phyloP scores from a whole-genome alignment of 2,797 vertebrate species.

The Betta splendens region DNA sequence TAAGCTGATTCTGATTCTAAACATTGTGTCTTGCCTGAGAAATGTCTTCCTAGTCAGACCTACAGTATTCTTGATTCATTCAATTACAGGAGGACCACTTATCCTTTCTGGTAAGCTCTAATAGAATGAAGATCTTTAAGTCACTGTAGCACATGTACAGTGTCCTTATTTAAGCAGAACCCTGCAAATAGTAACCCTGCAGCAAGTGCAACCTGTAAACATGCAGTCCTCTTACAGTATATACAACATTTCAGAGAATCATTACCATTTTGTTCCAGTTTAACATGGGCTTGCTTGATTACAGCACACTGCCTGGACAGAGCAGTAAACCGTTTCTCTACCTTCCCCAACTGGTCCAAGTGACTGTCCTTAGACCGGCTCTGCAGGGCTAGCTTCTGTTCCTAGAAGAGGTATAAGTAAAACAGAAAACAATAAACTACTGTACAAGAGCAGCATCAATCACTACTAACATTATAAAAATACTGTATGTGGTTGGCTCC shows the following conservation, averaged over 20 bases:
- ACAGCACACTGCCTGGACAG: constrained; percentile 82
- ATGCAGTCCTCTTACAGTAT: neutral
- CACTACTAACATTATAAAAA: neutral
- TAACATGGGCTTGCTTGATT: constrained; percentile 85
- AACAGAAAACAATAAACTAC: neutral
- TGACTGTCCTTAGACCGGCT: constrained; percentile 86
- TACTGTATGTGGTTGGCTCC: accelerated
- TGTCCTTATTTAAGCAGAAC: no score
- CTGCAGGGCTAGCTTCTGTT: constrained; percentile 88
- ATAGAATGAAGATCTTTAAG: constrained; percentile 3
- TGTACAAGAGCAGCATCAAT: neutral
- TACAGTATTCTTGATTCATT: no score
- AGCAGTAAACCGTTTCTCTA: constrained; percentile 83
- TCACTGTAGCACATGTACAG: neutral
- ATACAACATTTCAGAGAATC: no score
- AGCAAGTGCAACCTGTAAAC: no score
- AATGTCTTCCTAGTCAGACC: constrained; percentile 14
- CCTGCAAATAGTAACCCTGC: no score
- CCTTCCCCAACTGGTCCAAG: constrained; percentile 88
- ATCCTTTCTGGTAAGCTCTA: constrained; percentile 7
- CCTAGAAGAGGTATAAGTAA: constrained; percentile 70
- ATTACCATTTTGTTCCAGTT: constrained; percentile 90
- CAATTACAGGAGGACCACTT: neutral
- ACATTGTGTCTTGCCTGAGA: constrained; percentile 6
- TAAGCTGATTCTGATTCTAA: no score